These are phyloP conservation scores for Cuniculus paca DNA, from an alignment of 2,797 vertebrate species.

Conservation along the genomic window DNA sequence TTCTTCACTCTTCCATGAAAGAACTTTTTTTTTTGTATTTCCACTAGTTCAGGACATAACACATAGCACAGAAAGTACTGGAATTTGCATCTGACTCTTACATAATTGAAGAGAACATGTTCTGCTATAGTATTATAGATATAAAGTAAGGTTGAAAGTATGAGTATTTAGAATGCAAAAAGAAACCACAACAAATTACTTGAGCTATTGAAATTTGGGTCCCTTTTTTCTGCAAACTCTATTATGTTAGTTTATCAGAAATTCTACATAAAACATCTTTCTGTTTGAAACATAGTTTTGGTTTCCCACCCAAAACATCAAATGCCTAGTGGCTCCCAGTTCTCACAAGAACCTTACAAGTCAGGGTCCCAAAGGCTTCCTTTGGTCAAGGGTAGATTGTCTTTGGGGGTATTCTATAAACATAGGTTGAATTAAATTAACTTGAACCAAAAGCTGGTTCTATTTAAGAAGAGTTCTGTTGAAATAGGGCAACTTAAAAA, in stretches of 20 bases:
- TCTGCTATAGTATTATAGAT: not conserved
- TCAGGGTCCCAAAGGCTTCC: not conserved
- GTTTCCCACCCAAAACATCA: not conserved
- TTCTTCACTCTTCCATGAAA: not conserved
- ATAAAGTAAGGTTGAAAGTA: not conserved
- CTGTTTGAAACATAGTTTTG: not conserved
- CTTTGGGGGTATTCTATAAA: not conserved
- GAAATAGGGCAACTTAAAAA: not conserved
- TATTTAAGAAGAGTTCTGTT: slow-evolving; percentile 25
- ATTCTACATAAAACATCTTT: slow-evolving; percentile 7
- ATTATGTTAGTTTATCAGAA: slow-evolving; percentile 2
- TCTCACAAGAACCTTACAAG: not conserved
- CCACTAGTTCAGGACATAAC: not conserved
- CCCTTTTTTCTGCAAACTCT: not conserved
- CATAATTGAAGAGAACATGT: not conserved
- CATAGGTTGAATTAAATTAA: not conserved
- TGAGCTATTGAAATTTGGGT: not conserved
- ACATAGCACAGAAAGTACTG: not conserved
- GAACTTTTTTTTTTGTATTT: not conserved
- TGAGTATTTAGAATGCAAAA: slow-evolving; percentile 46
- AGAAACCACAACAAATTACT: slow-evolving; percentile 16
- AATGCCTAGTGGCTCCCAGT: not conserved
- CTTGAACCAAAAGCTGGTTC: not conserved
- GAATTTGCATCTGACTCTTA: not conserved
- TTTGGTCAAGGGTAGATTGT: not conserved